A percentile compares a stretch with the other conserved stretches of the same genome.
phyloP scores from a whole-genome alignment of 2,888 invertebrate species.

The Omphaloscelis lunosa region DNA sequence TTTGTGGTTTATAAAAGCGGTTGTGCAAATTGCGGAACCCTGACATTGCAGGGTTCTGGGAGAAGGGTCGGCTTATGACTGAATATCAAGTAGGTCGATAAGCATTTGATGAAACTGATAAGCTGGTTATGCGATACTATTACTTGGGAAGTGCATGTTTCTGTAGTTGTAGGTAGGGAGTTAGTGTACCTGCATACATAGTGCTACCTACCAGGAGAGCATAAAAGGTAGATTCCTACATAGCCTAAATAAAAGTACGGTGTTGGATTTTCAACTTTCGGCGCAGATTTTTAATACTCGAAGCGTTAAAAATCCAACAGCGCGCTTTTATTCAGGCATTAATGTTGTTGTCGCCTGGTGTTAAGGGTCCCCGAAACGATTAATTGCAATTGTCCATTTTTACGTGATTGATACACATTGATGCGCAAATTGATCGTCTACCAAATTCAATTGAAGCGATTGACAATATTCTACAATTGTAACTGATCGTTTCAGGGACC shows the following conservation, averaged over 20 bases:
- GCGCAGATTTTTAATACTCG: no score
- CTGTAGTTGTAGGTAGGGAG: background rate
- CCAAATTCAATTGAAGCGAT: no score
- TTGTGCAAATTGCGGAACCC: constrained; percentile 38
- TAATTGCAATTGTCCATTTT: no score
- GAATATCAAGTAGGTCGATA: constrained; percentile 15
- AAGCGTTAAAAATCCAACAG: background rate
- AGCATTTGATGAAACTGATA: constrained; percentile 21
- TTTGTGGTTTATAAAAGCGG: constrained; percentile 53
- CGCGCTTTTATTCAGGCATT: background rate
- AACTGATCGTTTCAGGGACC: no score
- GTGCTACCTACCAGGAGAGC: background rate
- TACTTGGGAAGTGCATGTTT: background rate
- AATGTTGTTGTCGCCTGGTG: background rate
- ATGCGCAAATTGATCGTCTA: no score
- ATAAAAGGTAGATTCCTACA: background rate
- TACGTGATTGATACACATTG: no score
- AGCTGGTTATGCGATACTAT: background rate
- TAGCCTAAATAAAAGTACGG: background rate
- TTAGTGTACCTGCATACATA: background rate
- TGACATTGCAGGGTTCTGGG: constrained; percentile 5
- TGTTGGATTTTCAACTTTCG: background rate
- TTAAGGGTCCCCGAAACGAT: no score
- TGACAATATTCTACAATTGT: no score
- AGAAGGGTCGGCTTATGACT: constrained; percentile 30